These are phyloP conservation scores for Aepyceros melampus DNA, from an alignment of 2,113 vertebrate genomes.

Conservation along the genomic window DNA sequence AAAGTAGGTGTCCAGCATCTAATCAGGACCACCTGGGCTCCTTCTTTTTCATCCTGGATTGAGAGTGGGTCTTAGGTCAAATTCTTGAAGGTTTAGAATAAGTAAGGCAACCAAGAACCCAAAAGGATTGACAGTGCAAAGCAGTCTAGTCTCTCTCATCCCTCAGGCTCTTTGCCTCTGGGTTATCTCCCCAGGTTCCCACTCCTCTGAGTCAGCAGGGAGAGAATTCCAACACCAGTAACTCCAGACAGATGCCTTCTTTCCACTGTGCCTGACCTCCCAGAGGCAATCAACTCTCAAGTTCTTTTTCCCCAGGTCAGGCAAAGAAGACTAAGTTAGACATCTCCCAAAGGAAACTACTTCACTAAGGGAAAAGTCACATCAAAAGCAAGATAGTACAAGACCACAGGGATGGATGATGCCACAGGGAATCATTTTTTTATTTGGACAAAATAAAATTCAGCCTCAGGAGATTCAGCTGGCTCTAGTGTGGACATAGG, in stretches of 20 bases:
- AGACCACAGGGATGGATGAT: constrained; percentile 43
- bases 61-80: background rate
- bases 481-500: constrained; percentile 1
- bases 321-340: constrained; percentile 47
- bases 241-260: constrained; percentile 22
- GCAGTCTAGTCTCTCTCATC: background rate
- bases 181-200: background rate
- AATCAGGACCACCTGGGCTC: background rate
- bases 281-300: constrained; percentile 28
- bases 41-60: background rate
- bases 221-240: background rate
- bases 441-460: constrained; percentile 48
- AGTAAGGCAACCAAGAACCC: background rate
- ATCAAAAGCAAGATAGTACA: constrained; percentile 44
- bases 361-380: constrained; percentile 52
- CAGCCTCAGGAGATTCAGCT: constrained; percentile 30
- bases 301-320: constrained; percentile 49
- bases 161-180: background rate
- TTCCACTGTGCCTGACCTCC: background rate
- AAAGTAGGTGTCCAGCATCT: background rate
- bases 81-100: background rate
- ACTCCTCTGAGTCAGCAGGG: background rate
- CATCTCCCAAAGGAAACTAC: constrained; percentile 59
- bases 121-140: background rate
- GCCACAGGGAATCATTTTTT: constrained; percentile 51